Evolutionary conservation across 2,113 vertebrate species (phyloP).

Genomic region (Emydocephalus ijimae): DNA sequence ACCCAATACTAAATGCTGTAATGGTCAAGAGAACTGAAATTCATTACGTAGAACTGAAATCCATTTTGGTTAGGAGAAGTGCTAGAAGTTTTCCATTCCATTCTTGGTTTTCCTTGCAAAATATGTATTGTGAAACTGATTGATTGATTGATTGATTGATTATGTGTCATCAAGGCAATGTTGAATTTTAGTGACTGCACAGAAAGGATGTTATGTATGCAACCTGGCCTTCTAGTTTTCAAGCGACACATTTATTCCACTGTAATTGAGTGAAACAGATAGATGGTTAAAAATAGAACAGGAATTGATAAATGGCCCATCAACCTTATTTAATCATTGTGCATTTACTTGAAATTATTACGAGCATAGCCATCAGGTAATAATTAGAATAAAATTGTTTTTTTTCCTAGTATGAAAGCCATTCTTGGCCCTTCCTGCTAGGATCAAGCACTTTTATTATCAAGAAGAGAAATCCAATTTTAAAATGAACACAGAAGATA

Average conservation of each 20-base stretch:
- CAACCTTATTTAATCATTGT: conserved; percentile 13
- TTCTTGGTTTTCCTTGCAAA: not conserved
- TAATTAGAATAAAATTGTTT: conserved; percentile 19
- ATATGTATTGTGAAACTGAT: not conserved
- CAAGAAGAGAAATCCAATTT: conserved; percentile 7
- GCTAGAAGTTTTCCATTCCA: not conserved
- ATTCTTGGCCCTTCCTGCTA: not conserved
- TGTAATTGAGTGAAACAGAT: not conserved
- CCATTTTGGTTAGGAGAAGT: not conserved
- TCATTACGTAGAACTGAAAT: not conserved
- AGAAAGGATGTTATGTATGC: not conserved
- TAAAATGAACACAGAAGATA: not conserved
- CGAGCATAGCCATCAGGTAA: conserved; percentile 5
- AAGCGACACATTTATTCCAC: not conserved
- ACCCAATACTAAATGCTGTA: too few relatives aligned
- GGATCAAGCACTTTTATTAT: conserved; percentile 3
- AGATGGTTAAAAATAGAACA: not conserved
- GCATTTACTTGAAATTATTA: conserved; percentile 7
- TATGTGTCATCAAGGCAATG: not conserved
- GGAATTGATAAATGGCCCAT: not conserved
- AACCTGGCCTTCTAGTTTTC: not conserved
- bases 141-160: not conserved
- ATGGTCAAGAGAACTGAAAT: not conserved
- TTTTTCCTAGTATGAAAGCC: not conserved
- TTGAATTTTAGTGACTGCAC: not conserved